Base-by-base conservation (phyloP, 1,140 invertebrate genomes). In the Chymomyza costata region DNA sequence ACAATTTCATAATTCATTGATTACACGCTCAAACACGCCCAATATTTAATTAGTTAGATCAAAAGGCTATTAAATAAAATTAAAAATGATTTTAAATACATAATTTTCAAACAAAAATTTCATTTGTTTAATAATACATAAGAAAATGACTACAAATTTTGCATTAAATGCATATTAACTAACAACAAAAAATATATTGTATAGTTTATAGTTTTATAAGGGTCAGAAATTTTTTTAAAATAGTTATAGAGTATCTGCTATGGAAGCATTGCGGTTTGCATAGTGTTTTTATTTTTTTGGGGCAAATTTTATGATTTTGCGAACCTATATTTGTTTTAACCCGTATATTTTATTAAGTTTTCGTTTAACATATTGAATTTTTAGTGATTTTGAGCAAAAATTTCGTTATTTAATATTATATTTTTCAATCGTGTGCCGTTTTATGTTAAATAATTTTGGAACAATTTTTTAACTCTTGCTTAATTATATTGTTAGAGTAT, bases 101-200 rank as follows among this genome's bases (percentile, higher is more conserved):
- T 57, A 15, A 39, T 65, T 65, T 65, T 50, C 54, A 65, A 55
- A 64, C 61, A 60, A n/a, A n/a, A n/a, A n/a, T n/a, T n/a, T n/a
- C n/a, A n/a, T n/a, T n/a, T n/a, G n/a, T n/a, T n/a, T n/a, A 28
- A 28, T 28, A 28, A 34, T 47, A 58, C 47, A 38, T 17, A 58
- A 66, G 34, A 78, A 80, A 78, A 71, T 80, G 71, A 78, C 71
- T 78, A 78, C 41, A 49, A 70, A 47, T 60, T 25, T 65, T 67
- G 73, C 73, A 80, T 78, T 80, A 61, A 61, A 78, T 78, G 73
- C 73, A 65, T 39, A 67, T 55, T 39, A 71, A 68, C 73, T 73
- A 71, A 78, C 62, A 60, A 45, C 40, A 52, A 57, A 51, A 66
- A 73, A 63, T 57, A 66, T 63, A 78, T 66, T 71, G n/a, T 67